Evolutionary conservation across 2,888 invertebrate genomes (phyloP), one percentile per base, ranked within the genome.

Genomic region (Rotaria socialis): DNA sequence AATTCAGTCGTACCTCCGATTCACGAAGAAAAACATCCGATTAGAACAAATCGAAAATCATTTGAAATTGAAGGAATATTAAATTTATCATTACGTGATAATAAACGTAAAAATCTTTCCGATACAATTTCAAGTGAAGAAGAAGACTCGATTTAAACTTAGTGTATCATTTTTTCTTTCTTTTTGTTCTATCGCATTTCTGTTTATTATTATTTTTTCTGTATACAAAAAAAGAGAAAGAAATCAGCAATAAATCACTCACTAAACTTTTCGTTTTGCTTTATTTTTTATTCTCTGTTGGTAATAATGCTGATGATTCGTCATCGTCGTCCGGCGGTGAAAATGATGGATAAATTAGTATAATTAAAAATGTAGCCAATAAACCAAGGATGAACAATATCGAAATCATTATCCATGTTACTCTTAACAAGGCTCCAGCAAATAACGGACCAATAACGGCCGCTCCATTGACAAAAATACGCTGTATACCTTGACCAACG

Each of bases 401-500:
- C 3, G 10, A 10, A n/a, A 80, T 47, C 80, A 80, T 80, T 47
- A 19, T 47, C 43, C 43, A 80, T 2, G n/a, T 47, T 80, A 10
- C 10, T n/a, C 7, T 24, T 47, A 80, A 43, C 6, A 80, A 80
- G 35, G 5, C 24, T 2, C 80, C 80, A 24, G 80, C 80, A 47
- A 7, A 80, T 47, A 80, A 80, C n/a, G 80, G 80, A 47, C 80
- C 80, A 11, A 80, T 19, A 47, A 80, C n/a, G 11, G 80, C 47
- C 11, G 47, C 80, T n/a, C 47, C n/a, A 47, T n/a, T 80, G 1
- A 80, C 11, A 47, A 80, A 47, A n/a, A 47, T n/a, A 47, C 80
- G 80, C 47, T 80, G 80, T 24, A 80, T n/a, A n/a, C 80, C 80
- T 80, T 80, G 80, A n/a, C 80, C 47, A n/a, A 80, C n/a, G 47